Conservation (phyloP, 1,140 invertebrate genomes). For the Drosophila sp. region DNA sequence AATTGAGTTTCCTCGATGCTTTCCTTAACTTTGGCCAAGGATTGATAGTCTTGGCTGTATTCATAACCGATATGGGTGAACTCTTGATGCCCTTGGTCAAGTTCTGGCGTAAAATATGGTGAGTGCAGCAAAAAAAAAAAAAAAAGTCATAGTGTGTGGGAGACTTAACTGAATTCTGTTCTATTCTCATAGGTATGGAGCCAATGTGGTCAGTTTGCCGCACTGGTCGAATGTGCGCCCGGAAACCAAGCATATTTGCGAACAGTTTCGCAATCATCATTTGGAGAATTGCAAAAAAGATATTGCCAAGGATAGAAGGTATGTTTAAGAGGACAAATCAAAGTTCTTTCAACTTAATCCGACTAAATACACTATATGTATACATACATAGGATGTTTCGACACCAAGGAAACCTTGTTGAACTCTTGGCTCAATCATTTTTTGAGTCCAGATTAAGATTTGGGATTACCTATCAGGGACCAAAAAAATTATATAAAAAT, state of each 20-base stretch:
- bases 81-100: slow-evolving; percentile 88
- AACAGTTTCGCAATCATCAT: slow-evolving; percentile 94
- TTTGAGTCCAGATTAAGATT: too few relatives aligned
- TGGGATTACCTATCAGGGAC: too few relatives aligned
- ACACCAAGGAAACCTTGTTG: too few relatives aligned
- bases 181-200: slow-evolving; percentile 85
- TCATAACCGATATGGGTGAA: slow-evolving; percentile 91
- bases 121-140: neutral
- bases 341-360: too few relatives aligned
- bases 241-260: slow-evolving; percentile 92
- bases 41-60: slow-evolving; percentile 92
- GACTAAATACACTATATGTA: too few relatives aligned
- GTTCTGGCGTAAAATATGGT: slow-evolving; percentile 86
- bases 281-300: slow-evolving; percentile 90
- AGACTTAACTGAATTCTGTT: too few relatives aligned
- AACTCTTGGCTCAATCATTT: too few relatives aligned
- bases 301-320: slow-evolving; percentile 89
- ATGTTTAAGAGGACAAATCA: neutral
- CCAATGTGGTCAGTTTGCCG: slow-evolving; percentile 88
- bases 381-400: too few relatives aligned
- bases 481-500: too few relatives aligned
- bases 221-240: slow-evolving; percentile 88
- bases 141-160: too few relatives aligned
- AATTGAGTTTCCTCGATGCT: slow-evolving; percentile 95
- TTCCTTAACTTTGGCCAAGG: slow-evolving; percentile 95